Base-by-base conservation (phyloP, 2,888 invertebrate species). In the Nymphalis polychloros region DNA sequence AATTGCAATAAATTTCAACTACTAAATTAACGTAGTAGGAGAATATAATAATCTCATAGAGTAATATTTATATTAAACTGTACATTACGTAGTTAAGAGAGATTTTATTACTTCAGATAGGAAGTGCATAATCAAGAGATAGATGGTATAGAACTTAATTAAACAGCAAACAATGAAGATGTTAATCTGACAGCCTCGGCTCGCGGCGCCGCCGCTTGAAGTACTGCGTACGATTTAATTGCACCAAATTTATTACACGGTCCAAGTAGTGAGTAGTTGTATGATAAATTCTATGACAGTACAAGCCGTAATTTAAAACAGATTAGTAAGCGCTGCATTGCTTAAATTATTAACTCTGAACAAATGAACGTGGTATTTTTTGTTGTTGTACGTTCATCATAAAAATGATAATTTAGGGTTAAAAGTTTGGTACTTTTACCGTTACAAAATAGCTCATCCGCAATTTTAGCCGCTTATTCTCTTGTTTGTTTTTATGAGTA, bases 111-210 rank as follows among this genome's bases (percentile, higher is more conserved):
- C 70, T 71, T 69, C 68, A 71, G 74, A 75, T 74, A 76, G 76
- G 76, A 75, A 77, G 77, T 77, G 78, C 81, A 80, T 84, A 87
- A 88, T 84, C 79, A 81, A 85, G 82, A 81, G 81, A 84, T 86
- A 84, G 83, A 85, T 83, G 80, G 79, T 78, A 68, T 70, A 73
- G 69, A 74, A 75, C 85, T 88, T 89, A 87, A 89, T 90, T 89
- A 87, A 88, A 81, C 79, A 79, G 83, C 83, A 86, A 87, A 92
- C 90, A 92, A 92, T 91, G 84, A 86, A 86, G 92, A 92, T 92
- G 85, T 84, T 86, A 84, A 89, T 91, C 90, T 85, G 78, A 79
- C 76, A 76, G 80, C 49, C 78, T 76, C 50, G 61, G 78, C 77
- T 78, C 75, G 80, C 79, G 81, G 84, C 76, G 71, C 2, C n/a